These are phyloP conservation scores for Agriotes lineatus DNA, from an alignment of 2,888 invertebrate species.

Conservation along the genomic window DNA sequence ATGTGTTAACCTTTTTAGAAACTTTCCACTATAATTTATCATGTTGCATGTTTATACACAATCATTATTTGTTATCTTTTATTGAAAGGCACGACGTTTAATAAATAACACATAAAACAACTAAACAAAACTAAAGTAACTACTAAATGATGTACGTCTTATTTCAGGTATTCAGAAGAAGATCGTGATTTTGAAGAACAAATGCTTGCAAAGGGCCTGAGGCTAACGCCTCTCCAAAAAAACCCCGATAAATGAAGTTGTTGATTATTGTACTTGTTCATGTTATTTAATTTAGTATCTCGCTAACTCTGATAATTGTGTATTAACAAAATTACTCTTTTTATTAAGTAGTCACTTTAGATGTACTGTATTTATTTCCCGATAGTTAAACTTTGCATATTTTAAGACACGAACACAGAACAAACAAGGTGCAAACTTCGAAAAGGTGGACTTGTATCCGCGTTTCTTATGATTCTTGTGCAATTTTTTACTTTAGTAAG, in stretches of 20 bases:
- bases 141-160: background rate
- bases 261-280: background rate
- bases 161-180: slow-evolving; percentile 75
- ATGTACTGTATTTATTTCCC: slow-evolving; percentile 21
- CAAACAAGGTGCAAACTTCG: slow-evolving; percentile 5
- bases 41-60: too few species aligned
- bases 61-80: too few species aligned
- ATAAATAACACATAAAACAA: too few species aligned
- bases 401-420: background rate
- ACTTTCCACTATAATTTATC: too few species aligned
- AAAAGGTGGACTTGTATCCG: background rate
- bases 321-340: slow-evolving; percentile 13
- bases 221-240: slow-evolving; percentile 69
- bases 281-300: slow-evolving; percentile 28
- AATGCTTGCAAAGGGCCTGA: slow-evolving; percentile 74
- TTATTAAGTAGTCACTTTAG: slow-evolving; percentile 14
- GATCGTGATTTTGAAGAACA: slow-evolving; percentile 77
- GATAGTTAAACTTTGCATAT: slow-evolving; percentile 20
- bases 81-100: too few species aligned
- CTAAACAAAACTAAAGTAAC: too few species aligned
- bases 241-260: slow-evolving; percentile 50
- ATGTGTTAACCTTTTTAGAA: too few species aligned
- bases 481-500: slow-evolving; percentile 7
- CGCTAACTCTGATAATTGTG: slow-evolving; percentile 17
- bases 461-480: slow-evolving; percentile 4